phyloP scores from a whole-genome alignment of 2,888 invertebrate genomes.

The Cerastis leucographa region DNA sequence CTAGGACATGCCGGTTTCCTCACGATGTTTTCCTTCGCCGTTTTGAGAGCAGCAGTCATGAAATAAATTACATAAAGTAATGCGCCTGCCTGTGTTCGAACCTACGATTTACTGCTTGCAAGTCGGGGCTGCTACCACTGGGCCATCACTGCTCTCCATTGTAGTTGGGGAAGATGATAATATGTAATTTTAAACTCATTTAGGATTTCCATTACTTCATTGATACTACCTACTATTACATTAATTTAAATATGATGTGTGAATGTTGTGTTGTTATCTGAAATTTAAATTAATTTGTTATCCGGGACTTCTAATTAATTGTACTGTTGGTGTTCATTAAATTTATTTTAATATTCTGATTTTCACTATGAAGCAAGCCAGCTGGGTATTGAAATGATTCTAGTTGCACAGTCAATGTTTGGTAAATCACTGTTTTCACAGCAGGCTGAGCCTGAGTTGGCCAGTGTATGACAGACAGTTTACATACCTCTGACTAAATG shows the following conservation, averaged over 20 bases:
- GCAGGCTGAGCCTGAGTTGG: background rate
- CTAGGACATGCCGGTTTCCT: too few relatives aligned
- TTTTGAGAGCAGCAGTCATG: too few relatives aligned
- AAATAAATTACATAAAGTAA: too few relatives aligned
- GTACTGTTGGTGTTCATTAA: background rate
- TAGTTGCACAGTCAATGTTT: background rate
- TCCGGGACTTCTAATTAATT: background rate
- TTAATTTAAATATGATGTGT: background rate
- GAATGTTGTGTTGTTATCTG: background rate
- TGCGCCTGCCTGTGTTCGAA: too few relatives aligned
- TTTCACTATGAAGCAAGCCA: background rate
- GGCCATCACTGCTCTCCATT: too few relatives aligned
- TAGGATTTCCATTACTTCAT: background rate
- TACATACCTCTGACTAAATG: slow-evolving; percentile 17
- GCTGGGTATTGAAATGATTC: slow-evolving; percentile 9
- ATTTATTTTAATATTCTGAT: background rate
- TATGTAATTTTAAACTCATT: background rate
- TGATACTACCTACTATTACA: background rate
- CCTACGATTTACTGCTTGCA: too few relatives aligned
- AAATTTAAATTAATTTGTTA: background rate
- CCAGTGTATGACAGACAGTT: slow-evolving; percentile 4
- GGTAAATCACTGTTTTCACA: slow-evolving; percentile 1
- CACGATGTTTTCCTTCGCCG: too few relatives aligned
- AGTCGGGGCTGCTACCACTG: too few relatives aligned
- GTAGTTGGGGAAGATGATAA: background rate